Conservation (phyloP, 2,888 invertebrate species). For the Yponomeuta malinellus region DNA sequence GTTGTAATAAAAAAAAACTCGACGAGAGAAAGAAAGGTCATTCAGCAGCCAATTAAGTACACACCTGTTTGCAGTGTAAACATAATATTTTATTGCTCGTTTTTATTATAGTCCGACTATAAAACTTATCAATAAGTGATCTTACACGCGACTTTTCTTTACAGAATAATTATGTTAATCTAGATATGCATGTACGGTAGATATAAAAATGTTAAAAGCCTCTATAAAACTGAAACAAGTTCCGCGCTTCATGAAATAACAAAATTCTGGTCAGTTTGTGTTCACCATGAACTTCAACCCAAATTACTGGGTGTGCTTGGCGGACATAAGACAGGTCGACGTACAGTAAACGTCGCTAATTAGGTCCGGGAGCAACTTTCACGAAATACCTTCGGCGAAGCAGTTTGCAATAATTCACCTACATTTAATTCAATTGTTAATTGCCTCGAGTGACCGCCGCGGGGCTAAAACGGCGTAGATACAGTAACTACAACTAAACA, state of each 20-base stretch:
- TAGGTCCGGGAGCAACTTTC: slow-evolving; percentile 1
- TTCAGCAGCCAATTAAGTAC: background rate
- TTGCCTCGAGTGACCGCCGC: background rate
- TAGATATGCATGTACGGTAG: background rate
- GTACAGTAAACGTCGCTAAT: background rate
- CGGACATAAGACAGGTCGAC: background rate
- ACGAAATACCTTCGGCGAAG: background rate
- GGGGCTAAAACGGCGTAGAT: background rate
- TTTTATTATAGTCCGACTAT: slow-evolving; percentile 4
- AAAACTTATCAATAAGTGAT: slow-evolving; percentile 1
- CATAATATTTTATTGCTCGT: slow-evolving; percentile 1
- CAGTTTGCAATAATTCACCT: background rate
- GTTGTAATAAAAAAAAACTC: slow-evolving; percentile 5
- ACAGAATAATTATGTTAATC: background rate
- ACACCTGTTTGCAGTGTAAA: slow-evolving; percentile 2
- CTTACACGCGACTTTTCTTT: background rate
- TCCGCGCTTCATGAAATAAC: background rate
- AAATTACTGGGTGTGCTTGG: background rate
- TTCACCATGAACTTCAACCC: background rate
- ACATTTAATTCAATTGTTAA: slow-evolving; percentile 3
- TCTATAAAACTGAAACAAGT: background rate
- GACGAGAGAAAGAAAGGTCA: background rate
- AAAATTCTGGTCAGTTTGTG: background rate
- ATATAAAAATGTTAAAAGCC: background rate
- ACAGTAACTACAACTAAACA: slow-evolving; percentile 7